Conservation (phyloP, 2,888 invertebrate species). For the Hydraecia micacea region DNA sequence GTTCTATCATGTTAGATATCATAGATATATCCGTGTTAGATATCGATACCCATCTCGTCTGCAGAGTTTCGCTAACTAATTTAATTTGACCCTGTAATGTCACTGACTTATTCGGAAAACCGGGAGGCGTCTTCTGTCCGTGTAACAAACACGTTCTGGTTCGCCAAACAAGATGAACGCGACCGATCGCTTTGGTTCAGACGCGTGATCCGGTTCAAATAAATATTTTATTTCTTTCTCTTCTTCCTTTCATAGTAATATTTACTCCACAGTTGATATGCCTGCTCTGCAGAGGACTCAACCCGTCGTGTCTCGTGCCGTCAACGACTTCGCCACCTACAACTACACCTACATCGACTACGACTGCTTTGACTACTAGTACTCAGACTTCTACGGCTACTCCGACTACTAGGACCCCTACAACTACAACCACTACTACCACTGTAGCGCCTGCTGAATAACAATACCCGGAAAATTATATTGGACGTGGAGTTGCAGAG, state of each 20-base stretch:
- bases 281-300: conserved; percentile 72
- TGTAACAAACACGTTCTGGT: not conserved
- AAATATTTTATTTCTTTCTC: not conserved
- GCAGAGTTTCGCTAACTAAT: no score
- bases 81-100: not conserved
- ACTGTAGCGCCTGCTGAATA: conserved; percentile 11
- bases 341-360: conserved; percentile 17
- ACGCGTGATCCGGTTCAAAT: not conserved
- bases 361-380: conserved; percentile 61
- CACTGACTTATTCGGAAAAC: not conserved
- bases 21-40: no score
- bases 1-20: no score
- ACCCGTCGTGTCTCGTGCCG: conserved; percentile 37
- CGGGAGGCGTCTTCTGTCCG: not conserved
- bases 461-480: not conserved
- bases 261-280: conserved; percentile 72
- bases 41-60: no score
- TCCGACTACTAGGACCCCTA: conserved; percentile 22
- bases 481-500: not conserved
- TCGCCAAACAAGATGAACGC: not conserved
- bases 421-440: conserved; percentile 40
- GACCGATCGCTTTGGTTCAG: not conserved
- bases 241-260: not conserved
- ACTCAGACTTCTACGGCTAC: conserved; percentile 52
- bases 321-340: conserved; percentile 26